Evolutionary conservation across 2,888 invertebrate genomes (phyloP), one percentile per base, ranked within the genome.

Genomic region (Hyles lineata): DNA sequence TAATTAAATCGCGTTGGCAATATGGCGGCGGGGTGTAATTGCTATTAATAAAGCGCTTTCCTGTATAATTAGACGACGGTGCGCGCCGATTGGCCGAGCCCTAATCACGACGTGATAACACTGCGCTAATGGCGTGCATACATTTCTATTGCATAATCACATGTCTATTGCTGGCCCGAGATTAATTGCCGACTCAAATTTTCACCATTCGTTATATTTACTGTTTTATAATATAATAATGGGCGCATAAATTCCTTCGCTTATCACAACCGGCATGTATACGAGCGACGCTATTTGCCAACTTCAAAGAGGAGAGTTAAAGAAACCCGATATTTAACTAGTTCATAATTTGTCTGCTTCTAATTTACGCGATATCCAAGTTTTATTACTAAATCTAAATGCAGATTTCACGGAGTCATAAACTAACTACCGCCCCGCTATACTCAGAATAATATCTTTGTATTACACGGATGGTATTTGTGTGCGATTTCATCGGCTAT

Each of bases 41-140:
- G 93, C 94, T 94, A 94, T 92, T 94, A 93, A 94, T 94, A 94
- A 93, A 93, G 92, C 91, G 90, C 91, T 92, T 91, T 92, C 91
- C 93, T 91, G 92, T 92, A 92, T 93, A 94, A 94, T 94, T 92
- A 93, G 92, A 90, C 85, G 89, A 86, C 82, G 79, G 85, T 81
- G 89, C 80, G 87, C 90, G 89, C 89, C 89, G 92, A 94, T 93
- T 93, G 94, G 94, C 85, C 89, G 89, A 83, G 86, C 86, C 90
- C 92, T 92, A 92, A 93, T 93, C 93, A 92, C 91, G 87, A 92
- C 87, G 90, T 93, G 93, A 93, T 93, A 94, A 93, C 93, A 92
- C 84, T 85, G 88, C 91, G 90, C 90, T 92, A 93, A 93, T 93
- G 85, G 89, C 80, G 83, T 82, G 83, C 87, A 84, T 85, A 79